Percentiles rank a stretch among this genome's conserved stretches.
These are phyloP conservation scores for Isichthys henryi DNA, from an alignment of 2,113 vertebrate genomes.

Conservation along the genomic window DNA sequence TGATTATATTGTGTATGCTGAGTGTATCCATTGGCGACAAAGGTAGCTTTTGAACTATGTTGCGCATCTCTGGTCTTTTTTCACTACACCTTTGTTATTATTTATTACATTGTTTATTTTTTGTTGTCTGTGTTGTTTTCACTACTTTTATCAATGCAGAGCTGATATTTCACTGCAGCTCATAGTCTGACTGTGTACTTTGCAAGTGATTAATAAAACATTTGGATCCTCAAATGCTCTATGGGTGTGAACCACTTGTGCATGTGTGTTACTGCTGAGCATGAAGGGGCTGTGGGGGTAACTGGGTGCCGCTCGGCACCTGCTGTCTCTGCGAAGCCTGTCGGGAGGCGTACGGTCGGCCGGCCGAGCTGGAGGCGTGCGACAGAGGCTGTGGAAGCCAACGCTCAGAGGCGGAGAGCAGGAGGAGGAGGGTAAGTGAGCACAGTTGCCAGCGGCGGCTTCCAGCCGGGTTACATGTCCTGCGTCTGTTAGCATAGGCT, in stretches of 20 bases:
- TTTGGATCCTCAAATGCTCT: not conserved
- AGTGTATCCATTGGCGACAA: not conserved
- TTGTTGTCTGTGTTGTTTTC: not conserved
- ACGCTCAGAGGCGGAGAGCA: slow-evolving; percentile 67
- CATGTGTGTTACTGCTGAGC: not conserved
- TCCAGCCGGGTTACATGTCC: not conserved
- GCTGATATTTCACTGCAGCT: not conserved
- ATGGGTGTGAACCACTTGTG: not conserved
- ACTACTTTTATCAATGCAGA: not conserved
- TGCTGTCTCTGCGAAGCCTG: slow-evolving; percentile 65
- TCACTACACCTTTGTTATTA: not conserved
- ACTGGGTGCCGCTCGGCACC: not conserved
- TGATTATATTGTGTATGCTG: not conserved
- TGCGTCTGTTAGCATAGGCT: not conserved
- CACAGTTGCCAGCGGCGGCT: too few species aligned
- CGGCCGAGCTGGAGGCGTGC: slow-evolving; percentile 78
- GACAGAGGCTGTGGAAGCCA: slow-evolving; percentile 78
- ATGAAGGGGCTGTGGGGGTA: not conserved
- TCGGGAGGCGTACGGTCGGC: slow-evolving; percentile 78
- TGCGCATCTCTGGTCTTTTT: not conserved
- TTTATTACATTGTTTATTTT: not conserved
- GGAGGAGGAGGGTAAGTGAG: slow-evolving; percentile 71
- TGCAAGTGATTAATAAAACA: not conserved
- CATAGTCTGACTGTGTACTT: not conserved
- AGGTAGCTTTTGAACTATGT: not conserved